Base-by-base conservation (phyloP, 2,797 vertebrate genomes). In the Oophaga sylvatica region DNA sequence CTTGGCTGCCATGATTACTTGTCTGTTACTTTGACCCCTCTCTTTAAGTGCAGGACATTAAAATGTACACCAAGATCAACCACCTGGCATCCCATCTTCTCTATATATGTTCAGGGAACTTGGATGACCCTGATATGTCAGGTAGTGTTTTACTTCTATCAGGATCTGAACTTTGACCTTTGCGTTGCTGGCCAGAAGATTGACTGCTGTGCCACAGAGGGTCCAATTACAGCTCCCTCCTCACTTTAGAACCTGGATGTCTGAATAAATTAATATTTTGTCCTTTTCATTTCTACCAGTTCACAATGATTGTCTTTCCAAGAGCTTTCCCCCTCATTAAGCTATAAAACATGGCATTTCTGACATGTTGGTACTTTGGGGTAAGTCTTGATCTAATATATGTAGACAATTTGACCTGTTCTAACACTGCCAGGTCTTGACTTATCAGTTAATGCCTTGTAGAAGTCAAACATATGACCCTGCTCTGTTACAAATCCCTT, bases 321-420 rank as follows among this genome's bases (percentile, higher is more conserved):
- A 35, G 70, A 73, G 70, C 16, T 45, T 26, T 29, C 29, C 48
- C n/a, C 13, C 35, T 78, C n/a, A 26, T 78, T 56, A 16, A 31
- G 56, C 56, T 79, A 31, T 31, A 59, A 35, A 79, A 60, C 77
- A 79, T 59, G 56, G 57, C 77, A 76, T 76, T 76, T 59, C 76
- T 78, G 48, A 78, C 76, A 78, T 79, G 26, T 35, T 56, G 31
- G 56, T 59, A 79, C 77, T 59, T 17, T 59, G 26, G 77, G 77
- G n/a, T 79, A 31, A 78, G n/a, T 15, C 45, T 60, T 31, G 77
- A 79, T 59, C 60, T 79, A 59, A 31, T 59, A 10, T 29, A 17
- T 29, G 76, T 78, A 29, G 76, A 78, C 76, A 78, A 3, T 60
- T 60, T 11, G 12, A 19, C 29, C 56, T 59, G 26, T 60, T 59